Percentiles rank a stretch among this genome's conserved stretches.
Evolutionary conservation across 2,797 vertebrate genomes (phyloP).

Genomic region (Typhlichthys eigenmanni): DNA sequence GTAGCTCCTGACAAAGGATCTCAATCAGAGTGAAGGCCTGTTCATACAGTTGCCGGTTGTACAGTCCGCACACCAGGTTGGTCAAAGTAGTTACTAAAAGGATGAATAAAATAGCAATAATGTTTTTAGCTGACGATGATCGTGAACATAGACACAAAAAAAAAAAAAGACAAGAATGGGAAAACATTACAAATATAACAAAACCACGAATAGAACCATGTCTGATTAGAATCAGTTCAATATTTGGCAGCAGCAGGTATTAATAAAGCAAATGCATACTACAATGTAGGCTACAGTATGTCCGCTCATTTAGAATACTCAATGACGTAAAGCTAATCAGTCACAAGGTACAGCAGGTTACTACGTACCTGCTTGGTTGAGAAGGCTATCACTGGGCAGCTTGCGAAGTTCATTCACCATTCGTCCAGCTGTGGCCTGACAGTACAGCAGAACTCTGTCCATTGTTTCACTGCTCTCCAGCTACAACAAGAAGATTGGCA

Average conservation of each 20-base stretch:
- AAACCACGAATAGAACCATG: no score
- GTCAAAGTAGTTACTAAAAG: slow-evolving; percentile 78
- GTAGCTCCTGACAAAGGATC: slow-evolving; percentile 77
- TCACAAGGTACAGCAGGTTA: not conserved
- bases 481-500: slow-evolving; percentile 36
- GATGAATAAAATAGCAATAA: no score
- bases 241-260: no score
- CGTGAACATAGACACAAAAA: no score
- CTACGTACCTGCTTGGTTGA: slow-evolving; percentile 79
- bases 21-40: slow-evolving; percentile 79
- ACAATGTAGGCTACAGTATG: no score
- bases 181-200: no score
- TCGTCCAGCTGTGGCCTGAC: slow-evolving; percentile 65
- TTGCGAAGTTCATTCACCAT: slow-evolving; percentile 80
- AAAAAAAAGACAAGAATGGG: not conserved
- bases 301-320: no score
- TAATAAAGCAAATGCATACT: no score
- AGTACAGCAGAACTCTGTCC: slow-evolving; percentile 72
- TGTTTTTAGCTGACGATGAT: not conserved
- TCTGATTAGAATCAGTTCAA: no score
- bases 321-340: not conserved
- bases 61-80: slow-evolving; percentile 85
- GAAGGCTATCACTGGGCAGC: slow-evolving; percentile 70
- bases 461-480: slow-evolving; percentile 61
- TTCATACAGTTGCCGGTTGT: slow-evolving; percentile 79